These are phyloP conservation scores for Drosophila atripex DNA, from an alignment of 2,888 invertebrate species.

Conservation along the genomic window DNA sequence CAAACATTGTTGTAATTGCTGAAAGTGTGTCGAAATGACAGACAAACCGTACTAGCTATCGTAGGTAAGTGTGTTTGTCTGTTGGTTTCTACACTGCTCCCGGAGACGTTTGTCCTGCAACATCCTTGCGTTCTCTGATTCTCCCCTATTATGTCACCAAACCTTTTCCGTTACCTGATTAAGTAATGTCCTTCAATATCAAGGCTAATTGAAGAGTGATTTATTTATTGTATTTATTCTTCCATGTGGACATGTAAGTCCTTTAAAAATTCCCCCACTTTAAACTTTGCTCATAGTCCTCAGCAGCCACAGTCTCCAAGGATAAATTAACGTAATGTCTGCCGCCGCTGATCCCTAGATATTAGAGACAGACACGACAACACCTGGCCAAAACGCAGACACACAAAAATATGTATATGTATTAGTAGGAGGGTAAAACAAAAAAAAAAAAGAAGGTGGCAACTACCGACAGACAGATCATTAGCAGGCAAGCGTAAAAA, in stretches of 20 bases:
- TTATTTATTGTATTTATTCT: neutral
- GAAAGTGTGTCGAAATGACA: constrained; percentile 71
- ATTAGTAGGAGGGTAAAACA: neutral
- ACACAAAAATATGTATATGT: neutral
- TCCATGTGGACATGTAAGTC: neutral
- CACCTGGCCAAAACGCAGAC: constrained; percentile 19
- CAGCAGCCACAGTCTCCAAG: constrained; percentile 25
- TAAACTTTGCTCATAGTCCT: neutral
- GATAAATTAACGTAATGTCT: constrained; percentile 37
- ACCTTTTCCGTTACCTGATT: constrained; percentile 2
- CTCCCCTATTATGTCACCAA: constrained; percentile 17
- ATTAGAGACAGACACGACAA: constrained; percentile 26
- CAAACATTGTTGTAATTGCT: constrained; percentile 66
- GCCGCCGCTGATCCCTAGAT: constrained; percentile 24
- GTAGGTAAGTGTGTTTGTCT: constrained; percentile 1
- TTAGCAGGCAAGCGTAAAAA: constrained; percentile 77
- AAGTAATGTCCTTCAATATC: neutral
- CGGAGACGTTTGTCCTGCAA: constrained; percentile 31
- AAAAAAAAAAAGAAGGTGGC: neutral
- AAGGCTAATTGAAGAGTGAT: neutral
- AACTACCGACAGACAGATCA: constrained; percentile 57
- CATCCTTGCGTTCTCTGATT: constrained; percentile 23
- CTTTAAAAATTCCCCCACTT: neutral
- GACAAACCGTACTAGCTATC: constrained; percentile 28
- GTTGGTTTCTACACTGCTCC: neutral